Evolutionary conservation across 1,140 invertebrate genomes (phyloP).

Genomic region (Mycetomoellerius zeteki): DNA sequence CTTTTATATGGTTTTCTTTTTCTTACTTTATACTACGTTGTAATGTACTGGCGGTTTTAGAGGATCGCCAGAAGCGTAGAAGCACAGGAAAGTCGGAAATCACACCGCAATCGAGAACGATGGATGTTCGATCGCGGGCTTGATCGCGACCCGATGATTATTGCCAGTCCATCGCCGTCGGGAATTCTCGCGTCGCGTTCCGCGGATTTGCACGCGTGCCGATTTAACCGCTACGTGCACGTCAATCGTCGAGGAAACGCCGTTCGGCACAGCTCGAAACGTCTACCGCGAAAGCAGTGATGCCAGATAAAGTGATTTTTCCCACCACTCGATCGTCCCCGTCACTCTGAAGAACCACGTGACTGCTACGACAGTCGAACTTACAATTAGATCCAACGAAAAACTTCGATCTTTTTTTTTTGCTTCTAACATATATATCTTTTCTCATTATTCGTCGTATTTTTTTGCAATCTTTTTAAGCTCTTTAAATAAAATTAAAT

Average conservation of each 20-base stretch:
- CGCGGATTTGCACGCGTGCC: constrained; percentile 15
- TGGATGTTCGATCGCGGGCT: not conserved
- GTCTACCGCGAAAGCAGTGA: constrained; percentile 70
- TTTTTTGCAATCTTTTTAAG: not conserved
- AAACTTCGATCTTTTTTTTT: not conserved
- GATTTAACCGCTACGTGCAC: not conserved
- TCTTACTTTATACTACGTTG: not conserved
- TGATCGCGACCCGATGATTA: not conserved
- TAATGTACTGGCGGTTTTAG: not conserved
- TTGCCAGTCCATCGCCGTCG: not conserved
- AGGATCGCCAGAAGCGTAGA: too few species aligned
- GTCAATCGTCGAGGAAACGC: constrained; percentile 29
- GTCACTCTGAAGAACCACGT: not conserved
- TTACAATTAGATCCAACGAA: not conserved
- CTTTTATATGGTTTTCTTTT: not conserved
- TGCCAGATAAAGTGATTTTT: not conserved
- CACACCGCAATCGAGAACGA: not conserved
- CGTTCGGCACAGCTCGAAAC: constrained; percentile 22
- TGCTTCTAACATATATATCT: not conserved
- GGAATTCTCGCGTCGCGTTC: constrained; percentile 9
- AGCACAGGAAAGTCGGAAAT: not conserved
- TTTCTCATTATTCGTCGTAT: not conserved
- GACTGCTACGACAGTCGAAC: not conserved
- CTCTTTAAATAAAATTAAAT: not conserved
- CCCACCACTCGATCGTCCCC: constrained; percentile 11